Evolutionary conservation across 92 coral and sea anemone genomes (phyloP), one percentile per base, ranked within the genome.

Genomic region (Porites cylindrica): DNA sequence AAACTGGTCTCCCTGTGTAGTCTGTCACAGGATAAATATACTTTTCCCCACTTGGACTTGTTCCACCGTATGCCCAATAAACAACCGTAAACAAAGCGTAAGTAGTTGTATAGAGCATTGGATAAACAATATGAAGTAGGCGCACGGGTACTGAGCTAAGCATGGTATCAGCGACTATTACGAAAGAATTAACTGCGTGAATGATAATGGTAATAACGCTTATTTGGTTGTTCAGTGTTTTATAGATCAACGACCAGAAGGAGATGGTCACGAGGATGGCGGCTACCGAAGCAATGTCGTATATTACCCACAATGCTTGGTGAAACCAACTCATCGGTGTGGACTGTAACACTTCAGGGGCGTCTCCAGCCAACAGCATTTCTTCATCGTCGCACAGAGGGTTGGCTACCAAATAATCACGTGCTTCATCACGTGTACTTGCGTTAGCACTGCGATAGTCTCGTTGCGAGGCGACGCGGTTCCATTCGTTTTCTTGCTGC

Each of bases 1-100:
- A 38, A 38, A 38, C 66, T 0, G 90, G 93, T 6, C 69, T 8
- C 67, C 64, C 7, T 1, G 67, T 73, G 60, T 78, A 90, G 69
- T 92, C 84, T 1, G 79, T 58, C 12, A 90, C 76, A 20, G 93
- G 90, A 73, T 92, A 92, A 58, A 94, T 90, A 38, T 51, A 90
- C 8, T 86, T 75, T 29, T 80, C 60, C 14, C 96, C 98, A 59
- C 26, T 23, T 18, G 38, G 26, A 77, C 82, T 75, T 7, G 73
- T 80, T 8, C 98, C 96, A 20, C 93, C 96, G n/a, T 54, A 38
- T 38, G 81, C 80, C 96, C 96, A 95, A 52, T 93, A 95, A 2
- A 93, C 75, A 14, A 90, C 96, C 13, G 92, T 74, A 80, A 95
- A 93, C 0, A 89, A 16, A 2, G 68, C 10, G 54, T 95, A 95